These are phyloP conservation scores for Eptesicus fuscus DNA, from an alignment of 2,113 vertebrate genomes.

Conservation along the genomic window DNA sequence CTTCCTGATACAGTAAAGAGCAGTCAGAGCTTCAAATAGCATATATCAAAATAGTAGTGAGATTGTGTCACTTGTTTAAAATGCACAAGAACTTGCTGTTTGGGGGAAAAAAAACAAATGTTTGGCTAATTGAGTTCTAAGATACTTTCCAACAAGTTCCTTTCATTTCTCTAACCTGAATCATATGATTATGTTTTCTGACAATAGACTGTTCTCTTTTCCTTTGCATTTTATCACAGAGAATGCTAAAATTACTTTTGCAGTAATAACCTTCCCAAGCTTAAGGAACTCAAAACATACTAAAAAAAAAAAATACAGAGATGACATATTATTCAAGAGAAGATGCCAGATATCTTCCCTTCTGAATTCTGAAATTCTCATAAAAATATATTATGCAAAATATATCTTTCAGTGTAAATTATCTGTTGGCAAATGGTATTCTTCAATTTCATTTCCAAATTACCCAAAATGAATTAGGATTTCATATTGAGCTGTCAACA, in stretches of 20 bases:
- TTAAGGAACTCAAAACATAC: slow-evolving; percentile 34
- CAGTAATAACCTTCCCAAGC: slow-evolving; percentile 60
- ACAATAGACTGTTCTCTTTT: slow-evolving; percentile 23
- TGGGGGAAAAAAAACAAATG: slow-evolving; percentile 29
- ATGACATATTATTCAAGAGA: slow-evolving; percentile 25
- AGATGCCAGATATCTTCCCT: slow-evolving; percentile 10
- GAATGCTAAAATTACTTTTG: slow-evolving; percentile 64
- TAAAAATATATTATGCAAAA: slow-evolving; percentile 67
- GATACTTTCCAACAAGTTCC: slow-evolving; percentile 20
- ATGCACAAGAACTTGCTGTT: background rate
- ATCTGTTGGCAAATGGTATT: slow-evolving; percentile 63
- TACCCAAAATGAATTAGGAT: slow-evolving; percentile 62
- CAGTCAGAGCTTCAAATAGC: background rate
- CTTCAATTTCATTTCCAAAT: slow-evolving; percentile 70
- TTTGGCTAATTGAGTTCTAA: slow-evolving; percentile 49
- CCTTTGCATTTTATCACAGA: slow-evolving; percentile 63
- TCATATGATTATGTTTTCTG: slow-evolving; percentile 51
- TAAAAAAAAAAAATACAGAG: slow-evolving; percentile 51
- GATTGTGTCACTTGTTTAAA: slow-evolving; percentile 7
- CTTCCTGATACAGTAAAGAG: background rate
- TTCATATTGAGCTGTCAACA: slow-evolving; percentile 67
- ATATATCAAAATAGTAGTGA: background rate
- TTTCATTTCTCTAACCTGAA: slow-evolving; percentile 64
- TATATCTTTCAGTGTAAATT: slow-evolving; percentile 62
- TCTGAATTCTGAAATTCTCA: slow-evolving; percentile 63